Evolutionary conservation across 2,113 vertebrate genomes (phyloP).

Genomic region (Porphyrio hochstetteri): DNA sequence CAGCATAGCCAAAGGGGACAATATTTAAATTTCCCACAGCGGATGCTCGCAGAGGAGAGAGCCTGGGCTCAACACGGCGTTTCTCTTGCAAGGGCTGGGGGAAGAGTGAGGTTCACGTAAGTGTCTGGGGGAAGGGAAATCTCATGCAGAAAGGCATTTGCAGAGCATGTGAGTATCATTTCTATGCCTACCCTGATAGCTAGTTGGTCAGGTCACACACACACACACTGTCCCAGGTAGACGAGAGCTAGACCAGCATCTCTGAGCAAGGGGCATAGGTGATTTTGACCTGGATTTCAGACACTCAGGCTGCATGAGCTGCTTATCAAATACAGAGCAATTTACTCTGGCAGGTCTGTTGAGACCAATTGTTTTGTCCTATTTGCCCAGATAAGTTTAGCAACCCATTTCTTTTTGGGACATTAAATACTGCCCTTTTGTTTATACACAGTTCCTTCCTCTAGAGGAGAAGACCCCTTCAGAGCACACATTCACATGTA

Average conservation of each 20-base stretch:
- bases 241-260: background rate
- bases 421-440: background rate
- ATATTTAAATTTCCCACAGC: conserved; percentile 1
- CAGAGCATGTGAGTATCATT: background rate
- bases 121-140: background rate
- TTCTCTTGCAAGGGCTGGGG: background rate
- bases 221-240: background rate
- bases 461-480: background rate
- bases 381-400: background rate
- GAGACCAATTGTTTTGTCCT: background rate
- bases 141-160: background rate
- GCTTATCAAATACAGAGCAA: background rate
- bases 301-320: background rate
- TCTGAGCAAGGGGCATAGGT: background rate
- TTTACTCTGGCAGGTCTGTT: background rate
- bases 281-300: background rate
- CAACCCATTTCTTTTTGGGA: background rate
- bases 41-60: background rate
- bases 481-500: rapidly evolving
- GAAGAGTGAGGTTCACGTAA: background rate
- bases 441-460: background rate
- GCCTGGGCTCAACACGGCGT: background rate
- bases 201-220: background rate
- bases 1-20: conserved; percentile 34
- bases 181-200: rapidly evolving